These are phyloP conservation scores for Poeciliopsis infans DNA, from an alignment of 2,797 vertebrate species.

Conservation along the genomic window DNA sequence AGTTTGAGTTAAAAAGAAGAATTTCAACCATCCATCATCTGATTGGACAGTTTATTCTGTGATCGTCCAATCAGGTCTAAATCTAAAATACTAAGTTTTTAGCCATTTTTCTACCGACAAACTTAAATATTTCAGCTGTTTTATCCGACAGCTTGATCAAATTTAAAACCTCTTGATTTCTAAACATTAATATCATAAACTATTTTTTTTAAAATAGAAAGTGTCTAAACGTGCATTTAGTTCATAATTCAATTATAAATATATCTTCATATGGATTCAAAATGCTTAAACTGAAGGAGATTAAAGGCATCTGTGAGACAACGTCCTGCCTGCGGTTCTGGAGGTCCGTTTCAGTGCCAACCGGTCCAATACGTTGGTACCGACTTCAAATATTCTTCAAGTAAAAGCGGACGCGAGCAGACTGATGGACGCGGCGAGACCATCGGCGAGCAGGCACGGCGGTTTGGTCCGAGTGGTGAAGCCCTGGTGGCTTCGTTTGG, in stretches of 20 bases:
- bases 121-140: background rate
- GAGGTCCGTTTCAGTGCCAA: conserved; percentile 9
- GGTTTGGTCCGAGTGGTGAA: conserved; percentile 72
- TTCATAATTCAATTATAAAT: conserved; percentile 77
- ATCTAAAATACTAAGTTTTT: background rate
- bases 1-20: background rate
- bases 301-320: conserved; percentile 52
- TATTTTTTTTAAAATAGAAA: conserved; percentile 77
- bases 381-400: conserved; percentile 59
- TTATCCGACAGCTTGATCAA: background rate
- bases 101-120: background rate
- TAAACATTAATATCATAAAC: background rate
- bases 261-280: conserved; percentile 63
- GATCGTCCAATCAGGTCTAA: background rate
- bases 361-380: background rate
- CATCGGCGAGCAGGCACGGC: conserved; percentile 69
- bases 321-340: conserved; percentile 15
- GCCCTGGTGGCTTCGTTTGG: conserved; percentile 36
- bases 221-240: conserved; percentile 69
- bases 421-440: conserved; percentile 46
- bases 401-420: conserved; percentile 73
- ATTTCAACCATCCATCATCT: background rate
- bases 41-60: background rate
- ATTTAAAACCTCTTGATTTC: background rate
- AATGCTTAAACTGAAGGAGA: conserved; percentile 47